Conservation (phyloP, 2,888 invertebrate genomes). For the Heliconius sara region DNA sequence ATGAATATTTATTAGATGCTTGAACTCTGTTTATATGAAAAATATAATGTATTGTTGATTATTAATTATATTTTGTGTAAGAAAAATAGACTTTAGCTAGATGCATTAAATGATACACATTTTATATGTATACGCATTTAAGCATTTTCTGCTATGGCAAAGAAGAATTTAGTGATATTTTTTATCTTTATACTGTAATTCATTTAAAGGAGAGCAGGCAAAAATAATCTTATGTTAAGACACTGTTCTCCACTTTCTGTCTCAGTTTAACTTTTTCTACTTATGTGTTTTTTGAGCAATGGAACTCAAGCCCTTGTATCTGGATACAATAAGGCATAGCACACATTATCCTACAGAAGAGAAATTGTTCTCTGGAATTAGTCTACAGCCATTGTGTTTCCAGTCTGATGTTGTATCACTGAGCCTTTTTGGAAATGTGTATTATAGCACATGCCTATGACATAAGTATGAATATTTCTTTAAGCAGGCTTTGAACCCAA, state of each 20-base stretch:
- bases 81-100: background rate
- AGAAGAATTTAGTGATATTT: too few relatives aligned
- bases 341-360: background rate
- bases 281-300: background rate
- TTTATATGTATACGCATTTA: background rate
- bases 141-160: background rate
- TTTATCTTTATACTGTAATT: background rate
- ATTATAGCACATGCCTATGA: too few relatives aligned
- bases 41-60: background rate
- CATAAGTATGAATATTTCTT: background rate
- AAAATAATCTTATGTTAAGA: background rate
- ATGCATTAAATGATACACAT: background rate
- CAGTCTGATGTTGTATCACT: background rate
- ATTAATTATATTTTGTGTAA: background rate
- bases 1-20: slow-evolving; percentile 25
- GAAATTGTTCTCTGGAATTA: background rate
- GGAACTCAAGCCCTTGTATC: background rate
- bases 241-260: background rate
- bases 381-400: background rate
- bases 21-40: background rate
- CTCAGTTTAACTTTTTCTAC: too few relatives aligned
- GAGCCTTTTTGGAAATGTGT: background rate
- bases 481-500: background rate
- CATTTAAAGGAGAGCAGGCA: background rate
- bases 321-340: background rate